Base-by-base conservation (phyloP, 2,888 invertebrate species). In the Galerucella nymphaeae region DNA sequence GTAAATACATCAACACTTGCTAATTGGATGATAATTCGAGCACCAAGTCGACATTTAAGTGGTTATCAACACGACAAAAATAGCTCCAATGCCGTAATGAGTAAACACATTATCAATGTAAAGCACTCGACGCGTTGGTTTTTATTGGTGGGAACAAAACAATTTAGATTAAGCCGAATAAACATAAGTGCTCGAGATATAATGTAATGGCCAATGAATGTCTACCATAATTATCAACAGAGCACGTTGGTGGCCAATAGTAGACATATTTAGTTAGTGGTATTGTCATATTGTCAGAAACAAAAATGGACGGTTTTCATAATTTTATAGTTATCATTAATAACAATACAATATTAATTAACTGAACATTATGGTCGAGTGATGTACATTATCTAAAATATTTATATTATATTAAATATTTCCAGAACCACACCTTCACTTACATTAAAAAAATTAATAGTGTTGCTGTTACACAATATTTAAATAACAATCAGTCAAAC, bases 131-230 rank as follows among this genome's bases (percentile, higher is more conserved):
- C 63, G 66, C 70, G 53, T 64, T 62, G 42, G 69, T 71, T 74
- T 70, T 74, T 74, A 76, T 76, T 76, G 76, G 76, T 73, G 59
- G 74, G 59, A 65, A 76, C 69, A 71, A 73, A 72, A 76, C 74
- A 73, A 71, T 74, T 76, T 69, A 74, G 74, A 76, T 76, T 72
- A 71, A 69, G 61, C 72, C 50, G 50, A 72, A 71, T 61, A 73
- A 67, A 74, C 72, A 70, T 66, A 55, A 68, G 67, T 74, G 72
- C 64, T 73, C 58, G 66, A 69, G 72, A 73, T 74, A 66, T 63
- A 71, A 70, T 67, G 58, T 66, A 61, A 70, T 70, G 66, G 59
- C 76, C 76, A 76, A 76, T 76, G 74, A 76, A 69, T 70, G 68
- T 48, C 45, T 71, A 53, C 69, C 50, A 18, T 75, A 70, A 73